These are phyloP conservation scores for Psilopogon haemacephalus DNA, from an alignment of 2,113 vertebrate species.

Conservation along the genomic window DNA sequence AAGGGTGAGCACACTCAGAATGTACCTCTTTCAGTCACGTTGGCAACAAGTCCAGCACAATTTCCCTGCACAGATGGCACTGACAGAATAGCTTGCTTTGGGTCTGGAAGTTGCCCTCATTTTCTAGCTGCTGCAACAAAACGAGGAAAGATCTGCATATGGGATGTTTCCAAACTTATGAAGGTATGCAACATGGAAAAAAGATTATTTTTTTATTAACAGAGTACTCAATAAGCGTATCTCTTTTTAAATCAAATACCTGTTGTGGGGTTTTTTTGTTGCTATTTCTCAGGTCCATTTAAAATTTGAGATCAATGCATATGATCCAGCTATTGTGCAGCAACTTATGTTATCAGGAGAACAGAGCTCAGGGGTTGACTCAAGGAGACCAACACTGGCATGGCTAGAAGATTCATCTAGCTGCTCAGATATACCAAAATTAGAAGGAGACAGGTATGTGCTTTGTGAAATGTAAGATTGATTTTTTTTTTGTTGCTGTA, in stretches of 20 bases:
- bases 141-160: slow-evolving; percentile 96
- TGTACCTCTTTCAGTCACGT: slow-evolving; percentile 94
- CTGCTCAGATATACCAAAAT: slow-evolving; percentile 96
- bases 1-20: slow-evolving; percentile 99
- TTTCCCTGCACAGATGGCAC: slow-evolving; percentile 91
- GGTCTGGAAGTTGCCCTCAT: slow-evolving; percentile 96
- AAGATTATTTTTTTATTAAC: neutral
- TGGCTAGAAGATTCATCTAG: slow-evolving; percentile 96
- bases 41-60: slow-evolving; percentile 96
- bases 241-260: neutral
- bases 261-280: neutral
- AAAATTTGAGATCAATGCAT: slow-evolving; percentile 97
- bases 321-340: slow-evolving; percentile 93
- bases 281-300: slow-evolving; percentile 87
- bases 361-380: slow-evolving; percentile 86
- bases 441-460: slow-evolving; percentile 97
- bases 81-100: slow-evolving; percentile 95
- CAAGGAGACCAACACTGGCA: slow-evolving; percentile 89
- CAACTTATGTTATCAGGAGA: slow-evolving; percentile 91
- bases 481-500: neutral
- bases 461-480: neutral
- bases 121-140: slow-evolving; percentile 96
- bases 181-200: slow-evolving; percentile 78
- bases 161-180: slow-evolving; percentile 99
- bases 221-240: neutral